These are phyloP conservation scores for Pithys albifrons DNA, from an alignment of 2,113 vertebrate genomes.

Conservation along the genomic window DNA sequence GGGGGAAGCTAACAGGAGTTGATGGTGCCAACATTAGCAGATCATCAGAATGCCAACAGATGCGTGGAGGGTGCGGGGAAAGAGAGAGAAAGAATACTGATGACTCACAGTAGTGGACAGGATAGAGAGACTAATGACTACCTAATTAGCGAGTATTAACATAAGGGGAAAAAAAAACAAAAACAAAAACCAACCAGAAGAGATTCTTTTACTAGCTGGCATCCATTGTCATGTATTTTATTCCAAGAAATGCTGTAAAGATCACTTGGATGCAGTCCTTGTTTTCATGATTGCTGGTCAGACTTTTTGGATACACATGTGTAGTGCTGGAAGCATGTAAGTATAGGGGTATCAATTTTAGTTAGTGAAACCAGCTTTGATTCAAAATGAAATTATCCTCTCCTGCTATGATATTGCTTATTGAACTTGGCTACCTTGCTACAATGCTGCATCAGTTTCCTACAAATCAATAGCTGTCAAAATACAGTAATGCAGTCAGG, in stretches of 20 bases:
- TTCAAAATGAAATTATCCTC: neutral
- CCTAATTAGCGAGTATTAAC: neutral
- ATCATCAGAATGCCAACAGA: accelerated
- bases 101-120: neutral
- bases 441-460: neutral
- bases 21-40: neutral
- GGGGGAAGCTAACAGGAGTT: neutral
- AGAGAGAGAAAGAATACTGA: neutral
- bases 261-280: neutral
- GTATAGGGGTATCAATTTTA: neutral
- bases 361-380: neutral
- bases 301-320: neutral
- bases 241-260: neutral
- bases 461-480: neutral
- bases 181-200: neutral
- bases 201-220: neutral
- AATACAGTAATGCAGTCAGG: neutral
- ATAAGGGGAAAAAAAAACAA: too few species aligned
- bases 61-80: neutral
- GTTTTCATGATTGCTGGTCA: neutral
- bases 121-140: neutral
- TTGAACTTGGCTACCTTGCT: neutral
- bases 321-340: neutral
- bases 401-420: neutral
- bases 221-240: neutral